Evolutionary conservation across 2,888 invertebrate genomes (phyloP).

Genomic region (Euzetes globulus): DNA sequence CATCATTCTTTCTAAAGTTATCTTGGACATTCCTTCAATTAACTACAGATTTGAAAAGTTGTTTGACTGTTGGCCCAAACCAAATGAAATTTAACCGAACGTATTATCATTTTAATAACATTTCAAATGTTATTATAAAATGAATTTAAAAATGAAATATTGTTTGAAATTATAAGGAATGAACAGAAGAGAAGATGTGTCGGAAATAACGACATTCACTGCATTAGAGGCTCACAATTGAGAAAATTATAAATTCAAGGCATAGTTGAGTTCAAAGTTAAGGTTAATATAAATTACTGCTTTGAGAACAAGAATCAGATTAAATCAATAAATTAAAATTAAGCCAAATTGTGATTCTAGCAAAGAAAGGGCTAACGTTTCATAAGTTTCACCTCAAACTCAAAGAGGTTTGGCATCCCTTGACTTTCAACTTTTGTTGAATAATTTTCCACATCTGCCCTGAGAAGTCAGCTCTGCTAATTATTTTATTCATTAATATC

Average conservation of each 20-base stretch:
- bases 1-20: too few species aligned
- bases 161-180: too few species aligned
- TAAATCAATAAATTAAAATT: conserved; percentile 28
- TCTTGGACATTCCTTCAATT: too few species aligned
- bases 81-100: too few species aligned
- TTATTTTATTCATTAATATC: background rate
- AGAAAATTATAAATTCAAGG: background rate
- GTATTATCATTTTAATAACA: too few species aligned
- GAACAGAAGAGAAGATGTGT: too few species aligned
- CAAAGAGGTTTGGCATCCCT: conserved; percentile 15
- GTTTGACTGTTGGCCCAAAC: too few species aligned
- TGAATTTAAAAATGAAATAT: too few species aligned
- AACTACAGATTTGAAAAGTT: too few species aligned
- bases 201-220: too few species aligned
- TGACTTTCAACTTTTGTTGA: background rate
- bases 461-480: background rate
- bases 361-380: background rate
- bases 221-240: background rate
- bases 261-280: background rate
- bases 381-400: conserved; percentile 4
- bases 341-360: background rate
- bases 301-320: background rate
- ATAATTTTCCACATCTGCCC: background rate
- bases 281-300: background rate
- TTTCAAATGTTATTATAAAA: too few species aligned